Evolutionary conservation across 2,113 vertebrate species (phyloP), one percentile per base, ranked within the genome.

Genomic region (Speoplatyrhinus poulsoni): DNA sequence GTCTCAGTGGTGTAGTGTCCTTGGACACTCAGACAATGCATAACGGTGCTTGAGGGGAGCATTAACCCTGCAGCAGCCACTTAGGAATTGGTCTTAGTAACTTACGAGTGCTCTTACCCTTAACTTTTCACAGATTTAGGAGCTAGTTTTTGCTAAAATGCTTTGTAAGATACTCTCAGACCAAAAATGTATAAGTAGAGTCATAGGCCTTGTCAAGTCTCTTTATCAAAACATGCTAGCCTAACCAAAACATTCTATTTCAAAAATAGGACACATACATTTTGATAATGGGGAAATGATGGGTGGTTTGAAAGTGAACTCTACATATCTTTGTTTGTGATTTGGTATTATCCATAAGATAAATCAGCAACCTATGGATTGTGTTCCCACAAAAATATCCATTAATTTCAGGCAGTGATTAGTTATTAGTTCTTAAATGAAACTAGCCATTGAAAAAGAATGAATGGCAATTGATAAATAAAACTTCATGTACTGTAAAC

Each of bases 201-300:
- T 70, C 70, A 36, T 15, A 46, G 64, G 63, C 26, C 46, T 15
- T 41, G 69, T 67, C 74, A 71, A 66, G 79, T 65, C 70, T 64
- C 47, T 46, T 59, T 46, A n/a, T 54, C 49, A 11, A 57, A 58
- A 67, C 59, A 3, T 2, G 65, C 19, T 46, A 56, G 52, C 52
- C 52, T n/a, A 54, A 54, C 26, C 49, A 17, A 69, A 9, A 52
- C 52, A 15, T 12, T 55, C 3, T 9, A 46, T 11, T 50, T 11
- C 13, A 11, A n/a, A n/a, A n/a, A n/a, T 55, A 7, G 54, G 32
- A 60, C 11, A 56, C 54, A 41, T 80, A 16, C 52, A 62, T 17
- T 56, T 17, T 12, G 33, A 9, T 0, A 1, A 41, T 4, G n/a
- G 3, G 12, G 12, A 50, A 50, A 50, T 13, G 56, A 70, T 1